Percentiles rank a stretch among this genome's conserved stretches.
phyloP scores from a whole-genome alignment of 2,888 invertebrate species.

The Lasius platythorax region DNA sequence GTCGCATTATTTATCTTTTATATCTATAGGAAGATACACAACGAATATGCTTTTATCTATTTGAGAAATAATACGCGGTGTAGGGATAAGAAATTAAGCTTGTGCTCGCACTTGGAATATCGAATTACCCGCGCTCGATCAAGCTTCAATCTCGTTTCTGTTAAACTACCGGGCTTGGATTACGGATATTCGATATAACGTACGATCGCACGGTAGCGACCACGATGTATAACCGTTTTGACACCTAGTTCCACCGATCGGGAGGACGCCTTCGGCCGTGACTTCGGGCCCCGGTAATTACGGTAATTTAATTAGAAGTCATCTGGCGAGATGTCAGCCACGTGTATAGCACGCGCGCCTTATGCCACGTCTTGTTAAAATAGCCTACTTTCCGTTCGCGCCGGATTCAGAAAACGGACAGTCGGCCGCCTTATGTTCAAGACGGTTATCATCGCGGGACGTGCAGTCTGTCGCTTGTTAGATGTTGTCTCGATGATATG shows the following conservation, averaged over 20 bases:
- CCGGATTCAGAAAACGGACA: constrained; percentile 57
- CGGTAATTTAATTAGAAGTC: constrained; percentile 79
- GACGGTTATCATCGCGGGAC: constrained; percentile 72
- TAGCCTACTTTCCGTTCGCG: constrained; percentile 63
- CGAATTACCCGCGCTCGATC: neutral
- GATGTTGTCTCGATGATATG: constrained; percentile 27
- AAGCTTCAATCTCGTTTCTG: constrained; percentile 4
- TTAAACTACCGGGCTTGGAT: neutral
- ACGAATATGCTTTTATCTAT: too few species aligned
- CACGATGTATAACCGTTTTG: constrained; percentile 49
- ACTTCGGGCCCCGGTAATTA: constrained; percentile 73
- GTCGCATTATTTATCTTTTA: neutral
- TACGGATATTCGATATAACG: constrained; percentile 3
- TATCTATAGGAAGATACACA: neutral
- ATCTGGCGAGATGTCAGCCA: constrained; percentile 76
- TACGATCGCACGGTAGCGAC: neutral
- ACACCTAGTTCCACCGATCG: constrained; percentile 25
- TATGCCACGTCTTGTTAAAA: constrained; percentile 68
- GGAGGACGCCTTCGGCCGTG: constrained; percentile 46
- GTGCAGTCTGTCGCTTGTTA: neutral
- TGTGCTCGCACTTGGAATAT: constrained; percentile 16
- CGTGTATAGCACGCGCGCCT: constrained; percentile 79
- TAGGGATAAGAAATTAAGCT: neutral
- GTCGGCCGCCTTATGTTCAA: constrained; percentile 77
- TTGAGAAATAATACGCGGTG: neutral